These are phyloP conservation scores for Phoxinus dragarum DNA, from an alignment of 2,797 vertebrate genomes.

Conservation along the genomic window DNA sequence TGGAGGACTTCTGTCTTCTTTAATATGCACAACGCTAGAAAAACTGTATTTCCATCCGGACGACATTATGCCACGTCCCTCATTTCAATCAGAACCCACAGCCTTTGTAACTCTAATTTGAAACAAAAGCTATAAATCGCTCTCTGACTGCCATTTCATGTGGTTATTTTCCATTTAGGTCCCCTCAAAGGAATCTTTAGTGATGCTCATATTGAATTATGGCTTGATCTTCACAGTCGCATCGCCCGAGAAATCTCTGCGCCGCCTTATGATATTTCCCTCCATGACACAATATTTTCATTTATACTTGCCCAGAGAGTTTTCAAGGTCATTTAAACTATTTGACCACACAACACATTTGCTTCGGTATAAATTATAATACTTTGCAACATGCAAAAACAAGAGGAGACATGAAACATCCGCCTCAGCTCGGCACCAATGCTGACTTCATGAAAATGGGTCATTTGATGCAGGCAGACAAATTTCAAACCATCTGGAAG, in stretches of 20 bases:
- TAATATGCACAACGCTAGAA: constrained; percentile 23
- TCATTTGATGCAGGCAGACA: constrained; percentile 3
- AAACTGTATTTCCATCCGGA: constrained; percentile 8
- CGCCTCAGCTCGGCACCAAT: neutral
- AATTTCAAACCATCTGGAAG: neutral
- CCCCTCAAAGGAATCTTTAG: constrained; percentile 44
- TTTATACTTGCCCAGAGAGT: constrained; percentile 1
- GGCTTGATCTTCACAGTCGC: constrained; percentile 23
- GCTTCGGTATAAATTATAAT: neutral
- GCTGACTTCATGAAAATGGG: neutral
- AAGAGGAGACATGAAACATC: neutral
- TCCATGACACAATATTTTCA: constrained; percentile 19
- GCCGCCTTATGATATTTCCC: neutral
- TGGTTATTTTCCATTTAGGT: constrained; percentile 41
- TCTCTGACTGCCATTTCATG: constrained; percentile 40
- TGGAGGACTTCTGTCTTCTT: constrained; percentile 26
- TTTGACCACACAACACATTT: constrained; percentile 10
- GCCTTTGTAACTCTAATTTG: constrained; percentile 25
- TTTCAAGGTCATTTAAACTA: constrained; percentile 34
- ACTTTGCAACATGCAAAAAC: neutral
- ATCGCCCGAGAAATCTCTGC: neutral
- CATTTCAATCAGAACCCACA: constrained; percentile 8
- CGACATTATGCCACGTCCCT: neutral
- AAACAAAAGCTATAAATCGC: constrained; percentile 45
- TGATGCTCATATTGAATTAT: constrained; percentile 42